Percentiles rank a stretch among this genome's conserved stretches.
Conservation (phyloP, 2,113 vertebrate genomes). For the Emydocephalus ijimae region DNA sequence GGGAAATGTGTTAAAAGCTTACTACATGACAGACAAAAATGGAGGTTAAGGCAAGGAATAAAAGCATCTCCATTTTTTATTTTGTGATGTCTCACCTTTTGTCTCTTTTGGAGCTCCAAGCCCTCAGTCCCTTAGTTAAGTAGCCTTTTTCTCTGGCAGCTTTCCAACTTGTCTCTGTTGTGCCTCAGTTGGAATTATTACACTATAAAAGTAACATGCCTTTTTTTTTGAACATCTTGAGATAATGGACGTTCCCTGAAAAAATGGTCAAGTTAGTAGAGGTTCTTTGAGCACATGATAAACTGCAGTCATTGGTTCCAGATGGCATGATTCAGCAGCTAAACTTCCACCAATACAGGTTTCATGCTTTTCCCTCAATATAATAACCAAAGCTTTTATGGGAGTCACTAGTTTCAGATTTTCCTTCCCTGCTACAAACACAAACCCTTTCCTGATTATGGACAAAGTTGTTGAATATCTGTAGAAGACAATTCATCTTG, state of each 20-base stretch:
- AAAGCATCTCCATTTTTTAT: not conserved
- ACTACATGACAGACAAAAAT: not conserved
- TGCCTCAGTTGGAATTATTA: not conserved
- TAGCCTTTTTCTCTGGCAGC: not conserved
- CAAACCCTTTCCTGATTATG: not conserved
- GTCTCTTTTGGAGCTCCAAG: not conserved
- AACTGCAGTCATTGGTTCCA: not conserved
- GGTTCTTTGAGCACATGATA: not conserved
- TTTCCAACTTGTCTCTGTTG: not conserved
- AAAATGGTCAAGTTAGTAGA: not conserved
- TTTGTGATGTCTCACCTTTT: not conserved
- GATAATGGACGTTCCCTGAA: not conserved
- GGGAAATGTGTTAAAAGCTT: not conserved
- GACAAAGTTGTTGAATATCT: not conserved
- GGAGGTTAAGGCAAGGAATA: not conserved
- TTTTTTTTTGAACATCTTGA: not conserved
- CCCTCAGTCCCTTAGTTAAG: not conserved
- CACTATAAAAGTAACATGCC: not conserved
- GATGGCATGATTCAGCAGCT: not conserved
- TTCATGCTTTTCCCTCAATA: not conserved
- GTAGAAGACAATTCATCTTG: slow-evolving; percentile 1
- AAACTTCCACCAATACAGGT: not conserved
- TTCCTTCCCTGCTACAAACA: not conserved
- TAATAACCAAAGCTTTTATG: not conserved
- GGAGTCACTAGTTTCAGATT: not conserved